Evolutionary conservation across 2,113 vertebrate genomes (phyloP), one percentile per base, ranked within the genome.

Genomic region (Heterotilapia buettikoferi): DNA sequence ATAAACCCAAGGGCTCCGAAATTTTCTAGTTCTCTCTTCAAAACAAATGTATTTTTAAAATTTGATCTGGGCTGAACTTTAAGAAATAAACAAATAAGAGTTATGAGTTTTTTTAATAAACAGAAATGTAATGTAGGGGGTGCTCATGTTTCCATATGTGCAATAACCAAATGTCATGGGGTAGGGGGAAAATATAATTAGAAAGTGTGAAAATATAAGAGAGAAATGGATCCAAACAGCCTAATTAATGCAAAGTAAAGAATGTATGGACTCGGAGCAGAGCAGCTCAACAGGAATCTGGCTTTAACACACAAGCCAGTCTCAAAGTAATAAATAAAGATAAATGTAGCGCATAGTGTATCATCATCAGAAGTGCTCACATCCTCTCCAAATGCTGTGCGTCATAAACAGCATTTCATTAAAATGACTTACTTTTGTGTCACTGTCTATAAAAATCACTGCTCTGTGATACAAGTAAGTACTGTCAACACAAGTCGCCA

Each of bases 321-420:
- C 86, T 63, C 83, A 66, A 29, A 81, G 71, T 84, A 82, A 83
- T 71, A 50, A 82, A 52, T 78, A 33, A 78, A 52, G 52, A 84
- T 76, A 86, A 84, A 88, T 81, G 33, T 59, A 54, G 36, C 43
- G n/a, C 53, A 18, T 80, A 90, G 83, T 84, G 56, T 12, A 78
- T 91, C 85, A 88, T 88, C 68, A 90, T 88, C 82, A 84, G 59
- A 83, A 13, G 56, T 76, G 68, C 80, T 88, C 79, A 52, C 29
- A 53, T 88, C 83, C 88, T 89, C 63, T 47, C 86, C 19, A 89
- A 78, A 76, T 85, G 56, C 31, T 33, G 9, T 10, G 19, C 3
- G n/a, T 38, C 54, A 84, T 83, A 89, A 92, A 90, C 57, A 84
- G 71, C 73, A 86, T 92, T 90, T 92, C 83, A 90, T 90, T 90